Evolutionary conservation across 2,113 vertebrate genomes (phyloP).

Genomic region (Alexandromys fortis): DNA sequence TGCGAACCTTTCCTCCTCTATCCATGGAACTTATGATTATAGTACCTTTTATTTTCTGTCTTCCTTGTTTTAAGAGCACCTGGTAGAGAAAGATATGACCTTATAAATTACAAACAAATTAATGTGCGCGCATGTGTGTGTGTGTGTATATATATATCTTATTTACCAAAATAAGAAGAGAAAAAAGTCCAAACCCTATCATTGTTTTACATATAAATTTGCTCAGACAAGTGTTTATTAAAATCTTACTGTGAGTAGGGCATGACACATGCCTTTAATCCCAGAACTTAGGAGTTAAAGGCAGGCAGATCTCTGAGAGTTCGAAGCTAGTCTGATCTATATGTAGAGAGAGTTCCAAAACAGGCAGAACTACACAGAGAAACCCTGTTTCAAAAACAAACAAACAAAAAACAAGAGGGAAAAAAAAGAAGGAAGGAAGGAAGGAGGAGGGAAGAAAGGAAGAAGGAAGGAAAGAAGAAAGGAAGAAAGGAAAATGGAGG

Average conservation of each 20-base stretch:
- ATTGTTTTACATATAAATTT: not conserved
- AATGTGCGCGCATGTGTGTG: not conserved
- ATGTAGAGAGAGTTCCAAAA: not conserved
- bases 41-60: not conserved
- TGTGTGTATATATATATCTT: not conserved
- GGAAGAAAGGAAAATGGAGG: not conserved
- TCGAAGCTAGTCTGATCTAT: not conserved
- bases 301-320: not conserved
- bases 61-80: slow-evolving; percentile 27
- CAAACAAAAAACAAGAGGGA: not conserved
- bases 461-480: not conserved
- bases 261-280: not conserved
- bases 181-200: not conserved
- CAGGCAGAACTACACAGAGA: not conserved
- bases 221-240: not conserved
- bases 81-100: not conserved
- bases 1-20: not conserved
- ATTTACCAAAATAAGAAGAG: not conserved
- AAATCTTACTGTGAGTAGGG: not conserved
- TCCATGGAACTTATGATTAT: not conserved
- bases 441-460: not conserved
- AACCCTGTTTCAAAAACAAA: not conserved
- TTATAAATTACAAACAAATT: slow-evolving; percentile 21
- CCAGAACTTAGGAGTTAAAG: not conserved
- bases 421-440: not conserved